Conservation (phyloP, 1,140 invertebrate species). For the Catajapyx aquilonaris region DNA sequence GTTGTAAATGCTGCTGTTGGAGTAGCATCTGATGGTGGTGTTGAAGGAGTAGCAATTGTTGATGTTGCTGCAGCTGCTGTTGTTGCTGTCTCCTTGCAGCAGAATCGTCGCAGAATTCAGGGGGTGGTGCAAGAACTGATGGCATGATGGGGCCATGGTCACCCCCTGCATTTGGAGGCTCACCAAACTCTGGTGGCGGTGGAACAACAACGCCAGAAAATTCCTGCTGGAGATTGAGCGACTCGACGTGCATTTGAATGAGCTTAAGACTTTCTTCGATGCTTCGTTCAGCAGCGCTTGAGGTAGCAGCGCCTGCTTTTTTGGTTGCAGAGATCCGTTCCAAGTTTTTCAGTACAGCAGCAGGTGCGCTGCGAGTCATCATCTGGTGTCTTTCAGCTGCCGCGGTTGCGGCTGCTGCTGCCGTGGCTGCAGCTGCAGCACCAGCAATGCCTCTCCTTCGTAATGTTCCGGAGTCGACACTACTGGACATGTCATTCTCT, state of each 20-base stretch:
- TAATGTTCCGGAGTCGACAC: not conserved
- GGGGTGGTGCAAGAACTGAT: slow-evolving; percentile 51
- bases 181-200: slow-evolving; percentile 15
- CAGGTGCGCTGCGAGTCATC: slow-evolving; percentile 5
- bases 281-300: slow-evolving; percentile 15
- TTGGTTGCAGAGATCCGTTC: not conserved
- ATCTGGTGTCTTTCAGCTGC: slow-evolving; percentile 5
- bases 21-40: not conserved
- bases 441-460: too few species aligned
- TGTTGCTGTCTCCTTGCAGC: slow-evolving; percentile 14
- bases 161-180: slow-evolving; percentile 1
- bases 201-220: slow-evolving; percentile 13
- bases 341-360: slow-evolving; percentile 8
- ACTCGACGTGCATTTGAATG: slow-evolving; percentile 22
- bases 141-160: slow-evolving; percentile 6
- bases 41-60: too few species aligned
- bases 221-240: slow-evolving; percentile 11
- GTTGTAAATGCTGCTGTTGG: not conserved
- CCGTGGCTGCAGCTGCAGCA: slow-evolving; percentile 5
- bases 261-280: slow-evolving; percentile 22
- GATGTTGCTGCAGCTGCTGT: slow-evolving; percentile 6
- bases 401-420: slow-evolving; percentile 7
- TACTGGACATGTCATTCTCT: slow-evolving; percentile 38
- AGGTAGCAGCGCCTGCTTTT: not conserved
- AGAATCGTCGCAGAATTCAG: slow-evolving; percentile 38